phyloP scores from a whole-genome alignment of 1,140 invertebrate genomes.

The Trialeurodes vaporariorum region DNA sequence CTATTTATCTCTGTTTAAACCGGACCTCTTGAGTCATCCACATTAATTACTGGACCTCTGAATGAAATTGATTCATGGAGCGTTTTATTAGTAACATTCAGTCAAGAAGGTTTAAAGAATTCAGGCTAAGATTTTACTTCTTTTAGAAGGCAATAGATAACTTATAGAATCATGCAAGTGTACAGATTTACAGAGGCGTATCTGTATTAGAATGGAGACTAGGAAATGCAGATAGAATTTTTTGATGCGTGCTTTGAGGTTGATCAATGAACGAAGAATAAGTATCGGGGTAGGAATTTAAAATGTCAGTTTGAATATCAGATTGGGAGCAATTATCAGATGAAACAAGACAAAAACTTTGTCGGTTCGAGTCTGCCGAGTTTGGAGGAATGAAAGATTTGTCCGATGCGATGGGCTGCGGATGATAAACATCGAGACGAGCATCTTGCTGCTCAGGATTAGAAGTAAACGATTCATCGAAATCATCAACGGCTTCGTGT shows the following conservation, averaged over 20 bases:
- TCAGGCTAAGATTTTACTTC: no score
- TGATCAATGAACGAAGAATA: neutral
- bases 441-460: neutral
- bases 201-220: neutral
- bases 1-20: no score
- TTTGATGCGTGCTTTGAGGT: neutral
- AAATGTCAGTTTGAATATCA: neutral
- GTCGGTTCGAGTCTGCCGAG: neutral
- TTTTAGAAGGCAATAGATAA: no score
- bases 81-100: no score
- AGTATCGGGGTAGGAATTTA: neutral
- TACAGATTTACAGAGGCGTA: neutral
- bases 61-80: no score
- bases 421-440: neutral
- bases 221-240: neutral
- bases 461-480: neutral
- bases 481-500: neutral
- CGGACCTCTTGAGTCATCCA: no score
- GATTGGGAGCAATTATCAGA: neutral
- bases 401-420: neutral
- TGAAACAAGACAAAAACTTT: neutral
- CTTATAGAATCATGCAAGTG: neutral
- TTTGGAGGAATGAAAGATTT: neutral
- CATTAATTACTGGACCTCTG: no score
- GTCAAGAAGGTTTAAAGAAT: no score